Evolutionary conservation across 2,113 vertebrate genomes (phyloP).

Genomic region (Crotalus viridis): DNA sequence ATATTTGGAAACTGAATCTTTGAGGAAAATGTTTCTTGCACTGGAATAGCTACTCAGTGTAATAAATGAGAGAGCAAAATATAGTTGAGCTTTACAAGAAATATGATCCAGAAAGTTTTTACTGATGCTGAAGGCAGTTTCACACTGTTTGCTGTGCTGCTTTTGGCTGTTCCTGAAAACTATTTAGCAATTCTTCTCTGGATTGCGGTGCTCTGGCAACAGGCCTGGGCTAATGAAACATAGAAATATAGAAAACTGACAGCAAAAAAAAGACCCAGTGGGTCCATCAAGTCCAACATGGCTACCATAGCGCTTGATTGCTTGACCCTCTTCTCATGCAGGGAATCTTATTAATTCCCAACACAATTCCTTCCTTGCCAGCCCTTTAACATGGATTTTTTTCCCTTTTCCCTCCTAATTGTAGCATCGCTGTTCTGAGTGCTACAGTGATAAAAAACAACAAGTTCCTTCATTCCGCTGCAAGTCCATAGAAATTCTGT

Average conservation of each 20-base stretch:
- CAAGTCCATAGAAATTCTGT: neutral
- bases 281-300: neutral
- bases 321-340: neutral
- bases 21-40: neutral
- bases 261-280: neutral
- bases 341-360: neutral
- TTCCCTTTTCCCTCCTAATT: neutral
- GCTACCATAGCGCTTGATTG: neutral
- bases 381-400: neutral
- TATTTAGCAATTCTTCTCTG: neutral
- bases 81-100: neutral
- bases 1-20: constrained; percentile 18
- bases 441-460: neutral
- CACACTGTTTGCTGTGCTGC: neutral
- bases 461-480: neutral
- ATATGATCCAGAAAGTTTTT: neutral
- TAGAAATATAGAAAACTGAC: neutral
- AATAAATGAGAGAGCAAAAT: neutral
- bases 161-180: neutral
- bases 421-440: neutral
- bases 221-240: neutral
- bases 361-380: neutral
- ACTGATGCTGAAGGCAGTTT: neutral
- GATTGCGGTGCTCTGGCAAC: neutral
- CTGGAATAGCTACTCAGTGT: neutral